phyloP scores from a whole-genome alignment of 1,140 invertebrate species.

The Bombus fervidus region DNA sequence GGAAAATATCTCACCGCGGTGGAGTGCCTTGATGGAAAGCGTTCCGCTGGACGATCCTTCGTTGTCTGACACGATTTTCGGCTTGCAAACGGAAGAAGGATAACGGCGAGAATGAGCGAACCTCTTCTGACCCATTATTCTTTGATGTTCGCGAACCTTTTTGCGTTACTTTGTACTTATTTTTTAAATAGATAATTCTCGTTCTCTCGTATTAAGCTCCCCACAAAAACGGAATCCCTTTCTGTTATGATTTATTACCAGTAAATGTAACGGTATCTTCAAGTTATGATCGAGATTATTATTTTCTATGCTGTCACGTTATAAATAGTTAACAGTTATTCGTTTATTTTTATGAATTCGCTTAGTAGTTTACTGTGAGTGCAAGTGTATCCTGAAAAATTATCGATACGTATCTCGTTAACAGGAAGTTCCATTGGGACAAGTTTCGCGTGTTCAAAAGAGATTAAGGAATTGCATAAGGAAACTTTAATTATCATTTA shows the following conservation, averaged over 20 bases:
- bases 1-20: background rate
- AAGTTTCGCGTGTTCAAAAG: too few species aligned
- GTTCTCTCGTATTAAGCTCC: background rate
- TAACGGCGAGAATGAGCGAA: background rate
- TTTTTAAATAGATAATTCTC: background rate
- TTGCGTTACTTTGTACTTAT: background rate
- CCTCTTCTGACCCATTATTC: background rate
- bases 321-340: too few species aligned
- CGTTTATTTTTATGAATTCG: too few species aligned
- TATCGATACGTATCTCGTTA: too few species aligned
- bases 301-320: too few species aligned
- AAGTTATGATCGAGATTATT: too few species aligned
- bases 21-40: constrained; percentile 17
- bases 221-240: background rate
- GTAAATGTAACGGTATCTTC: background rate
- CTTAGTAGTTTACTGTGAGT: too few species aligned
- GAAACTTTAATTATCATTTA: too few species aligned
- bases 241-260: background rate
- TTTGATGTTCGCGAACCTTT: background rate
- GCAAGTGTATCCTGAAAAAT: too few species aligned
- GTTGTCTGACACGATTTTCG: background rate
- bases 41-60: background rate
- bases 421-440: too few species aligned
- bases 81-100: background rate
- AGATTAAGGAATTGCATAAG: too few species aligned